These are phyloP conservation scores for Dascyllus trimaculatus DNA, from an alignment of 2,113 vertebrate species.

Conservation along the genomic window DNA sequence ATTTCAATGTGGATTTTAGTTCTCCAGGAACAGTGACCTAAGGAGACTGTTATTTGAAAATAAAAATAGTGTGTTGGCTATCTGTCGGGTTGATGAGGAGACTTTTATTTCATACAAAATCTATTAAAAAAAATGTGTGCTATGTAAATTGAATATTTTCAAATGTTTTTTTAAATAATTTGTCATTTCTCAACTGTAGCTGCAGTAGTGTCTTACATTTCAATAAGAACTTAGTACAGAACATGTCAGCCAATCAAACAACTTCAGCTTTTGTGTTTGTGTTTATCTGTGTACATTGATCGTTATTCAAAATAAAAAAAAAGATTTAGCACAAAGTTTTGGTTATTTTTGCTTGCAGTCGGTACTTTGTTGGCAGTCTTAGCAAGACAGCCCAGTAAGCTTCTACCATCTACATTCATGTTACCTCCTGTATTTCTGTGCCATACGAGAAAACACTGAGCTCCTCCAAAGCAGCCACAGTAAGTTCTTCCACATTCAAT, in stretches of 20 bases:
- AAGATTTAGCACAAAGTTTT: too few relatives aligned
- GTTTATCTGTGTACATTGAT: background rate
- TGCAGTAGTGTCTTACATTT: background rate
- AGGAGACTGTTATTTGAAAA: background rate
- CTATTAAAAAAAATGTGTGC: background rate
- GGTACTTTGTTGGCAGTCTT: background rate
- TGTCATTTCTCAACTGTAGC: background rate
- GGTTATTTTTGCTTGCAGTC: background rate
- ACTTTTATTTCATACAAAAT: background rate
- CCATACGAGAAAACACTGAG: conserved; percentile 83
- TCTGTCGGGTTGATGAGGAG: background rate
- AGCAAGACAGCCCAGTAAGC: background rate
- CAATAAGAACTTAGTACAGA: background rate
- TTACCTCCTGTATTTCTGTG: conserved; percentile 86
- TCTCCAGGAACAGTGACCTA: background rate
- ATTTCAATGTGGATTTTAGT: background rate
- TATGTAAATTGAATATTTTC: background rate
- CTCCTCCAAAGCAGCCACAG: conserved; percentile 80
- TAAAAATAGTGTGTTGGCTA: background rate
- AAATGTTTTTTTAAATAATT: background rate
- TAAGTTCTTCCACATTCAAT: conserved; percentile 78
- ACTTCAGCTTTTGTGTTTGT: background rate
- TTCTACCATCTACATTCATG: background rate
- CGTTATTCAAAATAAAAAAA: background rate
- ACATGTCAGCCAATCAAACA: background rate